Evolutionary conservation across 1,140 invertebrate genomes (phyloP).

Genomic region (Drosophila ercepeae): DNA sequence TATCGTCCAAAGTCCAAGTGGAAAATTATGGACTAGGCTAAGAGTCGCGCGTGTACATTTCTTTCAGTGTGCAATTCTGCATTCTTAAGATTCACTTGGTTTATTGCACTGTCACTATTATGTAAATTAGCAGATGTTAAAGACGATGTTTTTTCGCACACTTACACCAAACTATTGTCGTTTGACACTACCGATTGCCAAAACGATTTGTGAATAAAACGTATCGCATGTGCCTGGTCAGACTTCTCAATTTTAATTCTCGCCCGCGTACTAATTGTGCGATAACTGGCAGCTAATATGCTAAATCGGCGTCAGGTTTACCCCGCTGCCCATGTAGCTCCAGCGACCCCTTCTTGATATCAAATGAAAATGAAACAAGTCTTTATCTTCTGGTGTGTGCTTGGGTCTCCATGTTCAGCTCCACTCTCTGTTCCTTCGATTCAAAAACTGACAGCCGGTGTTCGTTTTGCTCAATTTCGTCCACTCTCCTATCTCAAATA

Average conservation of each 20-base stretch:
- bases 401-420: slow-evolving; percentile 49
- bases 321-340: slow-evolving; percentile 21
- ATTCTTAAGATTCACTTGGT: slow-evolving; percentile 21
- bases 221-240: background rate
- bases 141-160: slow-evolving; percentile 30
- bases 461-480: background rate
- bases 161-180: slow-evolving; percentile 49
- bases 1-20: slow-evolving; percentile 77
- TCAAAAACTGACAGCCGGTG: slow-evolving; percentile 36
- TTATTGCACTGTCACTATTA: slow-evolving; percentile 18
- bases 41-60: slow-evolving; percentile 40
- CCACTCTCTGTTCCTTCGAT: slow-evolving; percentile 24
- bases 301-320: slow-evolving; percentile 42
- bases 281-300: slow-evolving; percentile 66
- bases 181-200: slow-evolving; percentile 1
- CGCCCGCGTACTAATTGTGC: slow-evolving; percentile 57
- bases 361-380: slow-evolving; percentile 66
- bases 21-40: slow-evolving; percentile 49
- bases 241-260: slow-evolving; percentile 38
- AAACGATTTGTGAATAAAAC: slow-evolving; percentile 8
- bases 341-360: slow-evolving; percentile 45
- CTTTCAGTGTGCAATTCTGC: slow-evolving; percentile 10
- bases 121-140: slow-evolving; percentile 53
- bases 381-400: slow-evolving; percentile 48
- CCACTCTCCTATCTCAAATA: slow-evolving; percentile 11